These are phyloP conservation scores for Drosophila anceps DNA, from an alignment of 2,888 invertebrate species.

Conservation along the genomic window DNA sequence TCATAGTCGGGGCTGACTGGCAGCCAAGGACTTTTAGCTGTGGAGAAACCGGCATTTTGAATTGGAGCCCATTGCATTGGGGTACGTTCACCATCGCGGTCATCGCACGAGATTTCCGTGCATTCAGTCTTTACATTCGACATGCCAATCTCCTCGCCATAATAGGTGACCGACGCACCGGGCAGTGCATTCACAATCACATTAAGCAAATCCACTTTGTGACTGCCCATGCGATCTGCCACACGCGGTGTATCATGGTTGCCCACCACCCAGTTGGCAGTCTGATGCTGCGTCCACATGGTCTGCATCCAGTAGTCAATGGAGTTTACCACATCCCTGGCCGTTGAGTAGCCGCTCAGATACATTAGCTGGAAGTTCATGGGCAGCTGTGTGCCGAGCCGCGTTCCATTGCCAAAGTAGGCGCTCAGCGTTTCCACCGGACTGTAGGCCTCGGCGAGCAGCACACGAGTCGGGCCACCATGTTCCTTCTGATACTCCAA, in stretches of 20 bases:
- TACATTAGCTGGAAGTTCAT: constrained; percentile 88
- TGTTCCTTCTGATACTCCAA: constrained; percentile 84
- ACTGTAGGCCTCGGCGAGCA: constrained; percentile 88
- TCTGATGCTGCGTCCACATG: constrained; percentile 86
- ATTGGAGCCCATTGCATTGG: constrained; percentile 88
- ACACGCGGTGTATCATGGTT: constrained; percentile 89
- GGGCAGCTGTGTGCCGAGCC: constrained; percentile 87
- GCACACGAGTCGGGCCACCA: constrained; percentile 85
- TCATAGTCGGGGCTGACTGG: constrained; percentile 88
- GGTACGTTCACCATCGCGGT: constrained; percentile 87
- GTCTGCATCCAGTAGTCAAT: constrained; percentile 88
- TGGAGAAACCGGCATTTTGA: constrained; percentile 87
- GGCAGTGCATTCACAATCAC: constrained; percentile 90
- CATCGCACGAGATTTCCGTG: constrained; percentile 76
- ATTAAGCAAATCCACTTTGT: constrained; percentile 89
- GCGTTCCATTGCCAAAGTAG: constrained; percentile 87
- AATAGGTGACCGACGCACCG: constrained; percentile 92
- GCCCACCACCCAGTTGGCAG: constrained; percentile 90
- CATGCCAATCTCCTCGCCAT: constrained; percentile 92
- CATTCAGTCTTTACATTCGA: constrained; percentile 85
- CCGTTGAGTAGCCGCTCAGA: constrained; percentile 86
- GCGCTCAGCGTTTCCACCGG: constrained; percentile 86
- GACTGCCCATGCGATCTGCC: constrained; percentile 88
- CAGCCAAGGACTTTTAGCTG: constrained; percentile 87
- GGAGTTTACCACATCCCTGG: constrained; percentile 86